Evolutionary conservation across 35 echinoderm and acorn worm species (phyloP), one percentile per base, ranked within the genome.

Genomic region (Ophioderma brevispina): DNA sequence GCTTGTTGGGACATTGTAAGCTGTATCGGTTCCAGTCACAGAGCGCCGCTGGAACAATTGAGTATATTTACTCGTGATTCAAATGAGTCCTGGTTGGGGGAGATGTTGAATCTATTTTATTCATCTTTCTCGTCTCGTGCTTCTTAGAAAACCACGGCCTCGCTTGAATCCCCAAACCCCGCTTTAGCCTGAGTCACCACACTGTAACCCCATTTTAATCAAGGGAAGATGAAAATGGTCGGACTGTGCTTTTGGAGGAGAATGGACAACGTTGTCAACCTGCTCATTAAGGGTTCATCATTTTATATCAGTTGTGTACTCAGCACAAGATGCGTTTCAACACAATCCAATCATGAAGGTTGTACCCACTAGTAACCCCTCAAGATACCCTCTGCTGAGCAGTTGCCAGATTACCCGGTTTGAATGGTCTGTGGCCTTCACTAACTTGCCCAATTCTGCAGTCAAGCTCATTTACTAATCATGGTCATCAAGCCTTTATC

Each of bases 201-300:
- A 31, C 28, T 39, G 38, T 35, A 40, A 83, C 4, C 81, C 81
- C 81, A 83, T 41, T 3, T 36, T 83, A 83, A 40, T 39, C 18
- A 83, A 25, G 23, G 81, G 43, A 41, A 10, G 81, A 32, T 83
- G 81, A 52, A 83, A 83, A 33, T 43, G 81, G 32, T 83, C 81
- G 11, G 35, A 4, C 38, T 83, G 81, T 43, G 35, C 81, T 25
- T 43, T 83, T 0, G 81, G 43, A 37, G 81, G 43, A 5, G 43
- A 83, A 25, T 83, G 81, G 1, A 43, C 37, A 1, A 83, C 38
- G 13, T 83, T 39, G 17, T 83, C 81, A 28, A 83, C 36, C 38
- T 83, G 81, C 25, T 19, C 13, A 13, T 83, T 17, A 41, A 1
- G 39, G 81, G 42, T 83, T 83, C 81, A 0, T 43, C 23, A 38